Percentiles rank a stretch among this genome's conserved stretches.
Evolutionary conservation across 2,797 vertebrate species (phyloP).

Genomic region (Mycteria americana): DNA sequence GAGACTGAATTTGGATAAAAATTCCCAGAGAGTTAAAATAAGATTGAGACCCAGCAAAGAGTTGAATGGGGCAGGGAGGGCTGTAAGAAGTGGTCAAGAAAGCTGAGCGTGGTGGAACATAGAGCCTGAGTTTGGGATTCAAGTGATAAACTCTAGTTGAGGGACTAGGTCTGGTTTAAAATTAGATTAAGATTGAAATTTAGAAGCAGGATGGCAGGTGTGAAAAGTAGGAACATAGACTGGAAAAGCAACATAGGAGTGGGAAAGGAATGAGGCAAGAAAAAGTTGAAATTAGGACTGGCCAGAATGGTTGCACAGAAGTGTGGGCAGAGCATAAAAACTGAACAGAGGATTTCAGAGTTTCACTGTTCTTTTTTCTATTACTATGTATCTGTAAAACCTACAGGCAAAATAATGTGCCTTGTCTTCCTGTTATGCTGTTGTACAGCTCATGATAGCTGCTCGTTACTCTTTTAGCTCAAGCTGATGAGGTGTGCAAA

Average conservation of each 20-base stretch:
- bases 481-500: slow-evolving; percentile 15
- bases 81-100: neutral
- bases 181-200: neutral
- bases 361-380: neutral
- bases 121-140: neutral
- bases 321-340: neutral
- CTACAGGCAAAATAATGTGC: neutral
- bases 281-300: neutral
- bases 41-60: neutral
- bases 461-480: neutral
- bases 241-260: neutral
- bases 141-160: neutral
- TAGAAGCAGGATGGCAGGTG: neutral
- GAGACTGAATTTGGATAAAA: neutral
- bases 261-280: neutral
- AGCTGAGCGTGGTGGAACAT: neutral
- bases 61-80: neutral
- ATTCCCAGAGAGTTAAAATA: neutral
- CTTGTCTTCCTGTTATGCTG: neutral
- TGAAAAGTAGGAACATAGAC: neutral
- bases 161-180: neutral
- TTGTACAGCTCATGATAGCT: neutral
- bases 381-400: neutral
- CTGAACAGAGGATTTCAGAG: neutral
- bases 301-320: neutral